Evolutionary conservation across 2,113 vertebrate species (phyloP), one percentile per base, ranked within the genome.

Genomic region (Oryzias woworae): DNA sequence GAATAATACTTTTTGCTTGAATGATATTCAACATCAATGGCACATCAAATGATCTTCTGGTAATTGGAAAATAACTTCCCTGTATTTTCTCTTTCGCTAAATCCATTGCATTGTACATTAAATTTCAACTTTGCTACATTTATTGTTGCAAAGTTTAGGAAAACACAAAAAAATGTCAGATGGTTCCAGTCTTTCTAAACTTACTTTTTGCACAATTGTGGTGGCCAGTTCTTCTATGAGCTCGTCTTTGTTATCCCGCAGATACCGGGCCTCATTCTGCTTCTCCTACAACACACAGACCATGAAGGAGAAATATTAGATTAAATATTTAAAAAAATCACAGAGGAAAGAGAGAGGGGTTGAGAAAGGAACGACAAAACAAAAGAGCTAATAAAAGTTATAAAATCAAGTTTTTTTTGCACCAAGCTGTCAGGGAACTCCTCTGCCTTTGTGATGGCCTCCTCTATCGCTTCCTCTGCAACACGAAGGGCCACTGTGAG

Each of bases 381-480:
- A 45, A 28, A 2, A 12, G 42, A 20, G 12, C 47, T 16, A 22
- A 1, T 52, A 28, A 22, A 4, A 4, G 2, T 28, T 8, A 6
- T 17, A 47, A 12, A 57, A 69, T 42, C 7, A 42, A 53, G 65
- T 5, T 14, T 23, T 36, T 17, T 20, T 63, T 88, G 84, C 91
- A 99, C 96, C 95, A 98, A 90, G 78, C 95, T 97, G 88, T 98
- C 96, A 62, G 92, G 92, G 66, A 92, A 95, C 82, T 94, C 94
- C 70, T 98, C 96, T 14, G 97, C 96, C 81, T 98, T 98, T 59
- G 91, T 90, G 73, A 98, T 98, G 16, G 96, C 97, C 87, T 99
- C 97, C 82, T 98, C 96, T 69, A 99, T 94, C 53, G 96, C 96
- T 81, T 99, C 97, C 71, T 98, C 97, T 71, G 96, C 96, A 73